Evolutionary conservation across 2,797 vertebrate genomes (phyloP), one percentile per base, ranked within the genome.

Genomic region (Caiman crocodilus): DNA sequence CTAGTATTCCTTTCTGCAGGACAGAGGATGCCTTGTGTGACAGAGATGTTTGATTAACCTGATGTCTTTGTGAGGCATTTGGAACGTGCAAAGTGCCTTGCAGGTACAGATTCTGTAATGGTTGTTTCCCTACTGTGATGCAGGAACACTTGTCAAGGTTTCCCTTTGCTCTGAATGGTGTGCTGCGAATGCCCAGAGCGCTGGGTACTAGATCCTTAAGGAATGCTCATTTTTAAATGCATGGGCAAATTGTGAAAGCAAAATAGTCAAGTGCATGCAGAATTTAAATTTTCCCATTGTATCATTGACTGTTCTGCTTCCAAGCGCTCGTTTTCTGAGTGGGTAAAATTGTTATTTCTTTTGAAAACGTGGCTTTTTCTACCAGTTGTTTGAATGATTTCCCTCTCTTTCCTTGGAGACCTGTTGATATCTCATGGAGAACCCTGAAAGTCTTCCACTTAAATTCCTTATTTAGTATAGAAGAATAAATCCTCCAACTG

Each of bases 401-500:
- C 59, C 30, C 82, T 35, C 6, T 17, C 76, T 58, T 25, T 92
- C 4, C 55, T 35, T 23, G 50, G 69, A 69, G n/a, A 92, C 21
- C 26, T 79, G 56, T 63, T 2, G 35, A 26, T 73, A 35, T 35
- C 67, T 42, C 32, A 42, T 23, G 2, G 42, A 32, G 12, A 79
- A 13, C 18, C 78, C 26, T 58, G 42, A 64, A 89, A 85, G 67
- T 2, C 73, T 73, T 32, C 71, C 75, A 67, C 60, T 61, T 69
- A 79, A 88, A 84, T 71, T 56, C 1, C 0, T 89, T 13, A 2
- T 28, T 87, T 85, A 42, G 25, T 30, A 2, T 21, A 10, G 59
- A 79, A 88, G 71, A 81, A 80, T 32, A 50, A 74, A 32, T 63
- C 76, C 76, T 74, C 60, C 18, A 35, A 28, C 59, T 32, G 59